Evolutionary conservation across 2,113 vertebrate genomes (phyloP).

Genomic region (Epinephelus cyanopodus): DNA sequence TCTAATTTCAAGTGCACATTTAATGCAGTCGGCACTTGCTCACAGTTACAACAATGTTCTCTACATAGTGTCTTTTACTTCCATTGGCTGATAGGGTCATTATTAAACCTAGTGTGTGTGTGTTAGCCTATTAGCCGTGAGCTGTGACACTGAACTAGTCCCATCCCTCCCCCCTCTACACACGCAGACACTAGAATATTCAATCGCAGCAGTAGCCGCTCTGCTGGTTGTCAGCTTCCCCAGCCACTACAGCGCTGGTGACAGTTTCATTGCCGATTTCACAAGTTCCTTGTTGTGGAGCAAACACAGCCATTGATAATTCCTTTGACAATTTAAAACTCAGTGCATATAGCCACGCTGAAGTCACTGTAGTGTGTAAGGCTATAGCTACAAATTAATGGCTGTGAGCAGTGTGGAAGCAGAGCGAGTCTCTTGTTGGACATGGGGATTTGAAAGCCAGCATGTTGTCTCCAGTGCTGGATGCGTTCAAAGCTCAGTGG

Average conservation of each 20-base stretch:
- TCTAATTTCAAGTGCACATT: slow-evolving; percentile 17
- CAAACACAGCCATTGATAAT: slow-evolving; percentile 55
- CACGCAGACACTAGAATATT: slow-evolving; percentile 22
- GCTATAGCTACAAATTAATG: slow-evolving; percentile 64
- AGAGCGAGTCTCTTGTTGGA: slow-evolving; percentile 60
- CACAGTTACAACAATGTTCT: slow-evolving; percentile 3
- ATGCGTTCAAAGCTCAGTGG: slow-evolving; percentile 65
- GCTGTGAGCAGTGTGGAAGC: slow-evolving; percentile 56
- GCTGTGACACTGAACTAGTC: not conserved
- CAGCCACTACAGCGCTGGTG: slow-evolving; percentile 17
- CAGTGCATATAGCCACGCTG: slow-evolving; percentile 27
- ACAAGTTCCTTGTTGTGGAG: slow-evolving; percentile 43
- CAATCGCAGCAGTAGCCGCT: slow-evolving; percentile 5
- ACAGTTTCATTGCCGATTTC: slow-evolving; percentile 52
- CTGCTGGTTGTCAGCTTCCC: slow-evolving; percentile 26
- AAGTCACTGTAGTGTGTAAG: slow-evolving; percentile 43
- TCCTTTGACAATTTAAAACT: slow-evolving; percentile 57
- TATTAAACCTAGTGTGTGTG: slow-evolving; percentile 29
- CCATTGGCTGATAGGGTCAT: slow-evolving; percentile 7
- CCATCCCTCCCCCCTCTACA: not conserved
- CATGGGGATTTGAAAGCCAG: slow-evolving; percentile 71
- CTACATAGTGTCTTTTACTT: not conserved
- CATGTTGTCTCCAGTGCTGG: slow-evolving; percentile 62
- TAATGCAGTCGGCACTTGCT: not conserved
- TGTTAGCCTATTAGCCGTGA: slow-evolving; percentile 36